A percentile compares a stretch with the other conserved stretches of the same genome.
phyloP scores from a whole-genome alignment of 2,797 vertebrate species.

The Ficedula albicollis region DNA sequence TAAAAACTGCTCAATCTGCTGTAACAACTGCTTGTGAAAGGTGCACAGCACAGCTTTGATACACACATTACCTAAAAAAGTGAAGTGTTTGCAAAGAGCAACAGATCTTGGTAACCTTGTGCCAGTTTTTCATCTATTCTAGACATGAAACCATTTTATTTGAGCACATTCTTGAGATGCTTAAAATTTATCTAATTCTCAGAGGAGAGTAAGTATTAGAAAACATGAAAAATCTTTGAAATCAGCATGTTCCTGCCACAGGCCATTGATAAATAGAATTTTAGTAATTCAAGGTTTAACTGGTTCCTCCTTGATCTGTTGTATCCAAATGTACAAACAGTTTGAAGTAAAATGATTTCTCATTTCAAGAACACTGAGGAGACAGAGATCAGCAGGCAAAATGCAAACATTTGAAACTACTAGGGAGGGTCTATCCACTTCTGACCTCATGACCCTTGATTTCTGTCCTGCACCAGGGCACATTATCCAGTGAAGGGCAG shows the following conservation, averaged over 20 bases:
- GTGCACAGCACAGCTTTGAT: not conserved
- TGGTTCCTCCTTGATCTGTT: fast-evolving
- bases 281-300: not conserved
- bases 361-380: not conserved
- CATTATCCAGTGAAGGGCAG: not conserved
- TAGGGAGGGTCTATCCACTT: not conserved
- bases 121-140: not conserved
- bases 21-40: not conserved
- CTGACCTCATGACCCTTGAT: not conserved
- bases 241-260: not conserved
- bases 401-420: not conserved
- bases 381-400: not conserved
- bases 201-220: not conserved
- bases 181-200: not conserved
- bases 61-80: not conserved
- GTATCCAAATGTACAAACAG: not conserved
- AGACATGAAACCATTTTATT: not conserved
- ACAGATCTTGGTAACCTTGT: not conserved
- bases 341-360: not conserved
- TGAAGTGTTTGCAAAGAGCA: not conserved
- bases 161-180: not conserved
- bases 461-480: not conserved
- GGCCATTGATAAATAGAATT: not conserved
- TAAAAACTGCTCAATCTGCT: not conserved
- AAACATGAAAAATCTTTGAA: not conserved